These are phyloP conservation scores for Temnothorax rugatulus DNA, from an alignment of 2,888 invertebrate genomes.

Conservation along the genomic window DNA sequence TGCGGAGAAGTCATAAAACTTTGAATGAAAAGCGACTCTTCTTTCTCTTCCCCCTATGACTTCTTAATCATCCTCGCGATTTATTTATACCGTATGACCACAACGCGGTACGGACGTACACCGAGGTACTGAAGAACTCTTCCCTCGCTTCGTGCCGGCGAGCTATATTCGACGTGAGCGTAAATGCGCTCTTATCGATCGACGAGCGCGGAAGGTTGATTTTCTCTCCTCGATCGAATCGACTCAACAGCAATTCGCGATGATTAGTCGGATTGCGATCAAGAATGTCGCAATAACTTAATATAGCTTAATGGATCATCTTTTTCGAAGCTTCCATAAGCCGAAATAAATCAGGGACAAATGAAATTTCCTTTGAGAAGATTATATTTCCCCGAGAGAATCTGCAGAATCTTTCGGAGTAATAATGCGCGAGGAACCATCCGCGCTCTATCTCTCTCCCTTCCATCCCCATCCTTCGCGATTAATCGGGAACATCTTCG, in stretches of 20 bases:
- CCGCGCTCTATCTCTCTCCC: slow-evolving; percentile 22
- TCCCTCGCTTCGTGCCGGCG: slow-evolving; percentile 61
- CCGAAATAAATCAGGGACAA: slow-evolving; percentile 44
- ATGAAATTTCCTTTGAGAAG: slow-evolving; percentile 17
- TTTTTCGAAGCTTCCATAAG: neutral
- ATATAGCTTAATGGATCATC: slow-evolving; percentile 6
- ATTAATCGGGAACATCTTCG: slow-evolving; percentile 54
- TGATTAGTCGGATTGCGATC: neutral
- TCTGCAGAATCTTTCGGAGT: slow-evolving; percentile 42
- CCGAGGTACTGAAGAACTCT: slow-evolving; percentile 62
- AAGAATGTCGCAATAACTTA: neutral
- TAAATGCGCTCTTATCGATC: slow-evolving; percentile 66
- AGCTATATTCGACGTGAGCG: slow-evolving; percentile 67
- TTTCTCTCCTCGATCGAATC: slow-evolving; percentile 68
- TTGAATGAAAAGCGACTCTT: slow-evolving; percentile 76
- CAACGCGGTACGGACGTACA: slow-evolving; percentile 51
- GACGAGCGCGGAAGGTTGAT: slow-evolving; percentile 1
- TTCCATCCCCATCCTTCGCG: neutral
- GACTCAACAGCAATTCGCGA: slow-evolving; percentile 34
- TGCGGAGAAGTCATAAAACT: slow-evolving; percentile 73
- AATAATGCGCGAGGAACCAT: slow-evolving; percentile 35
- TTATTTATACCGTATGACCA: slow-evolving; percentile 73
- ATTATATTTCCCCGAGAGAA: slow-evolving; percentile 35
- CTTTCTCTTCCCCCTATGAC: slow-evolving; percentile 67
- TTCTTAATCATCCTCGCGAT: slow-evolving; percentile 74